These are phyloP conservation scores for Polypedilum vanderplanki DNA, from an alignment of 1,140 invertebrate genomes.

Conservation along the genomic window DNA sequence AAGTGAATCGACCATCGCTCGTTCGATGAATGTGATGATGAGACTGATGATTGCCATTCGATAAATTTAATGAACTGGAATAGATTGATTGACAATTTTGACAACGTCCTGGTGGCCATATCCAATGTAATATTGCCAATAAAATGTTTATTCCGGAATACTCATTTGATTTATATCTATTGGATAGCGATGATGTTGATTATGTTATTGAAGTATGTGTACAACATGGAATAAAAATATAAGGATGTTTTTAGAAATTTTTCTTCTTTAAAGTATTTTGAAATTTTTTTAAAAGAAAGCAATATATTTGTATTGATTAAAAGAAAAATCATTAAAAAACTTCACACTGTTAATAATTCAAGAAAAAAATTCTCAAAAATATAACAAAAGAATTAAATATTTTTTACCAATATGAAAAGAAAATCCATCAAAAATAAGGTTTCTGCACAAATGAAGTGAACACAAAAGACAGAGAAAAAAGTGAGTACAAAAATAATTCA, in stretches of 20 bases:
- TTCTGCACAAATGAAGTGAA: background rate
- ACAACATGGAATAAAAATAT: slow-evolving; percentile 36
- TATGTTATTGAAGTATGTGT: too few species aligned
- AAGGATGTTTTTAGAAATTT: background rate
- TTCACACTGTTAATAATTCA: too few species aligned
- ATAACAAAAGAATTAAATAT: too few species aligned
- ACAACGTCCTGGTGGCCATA: slow-evolving; percentile 60
- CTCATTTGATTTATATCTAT: slow-evolving; percentile 85
- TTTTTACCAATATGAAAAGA: too few species aligned
- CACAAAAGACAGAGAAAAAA: background rate
- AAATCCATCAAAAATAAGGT: too few species aligned
- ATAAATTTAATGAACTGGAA: slow-evolving; percentile 37
- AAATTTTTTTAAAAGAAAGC: too few species aligned
- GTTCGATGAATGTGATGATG: slow-evolving; percentile 57
- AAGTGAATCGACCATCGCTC: slow-evolving; percentile 64
- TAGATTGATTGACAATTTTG: slow-evolving; percentile 45
- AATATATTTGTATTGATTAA: too few species aligned
- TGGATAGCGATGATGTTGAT: slow-evolving; percentile 29
- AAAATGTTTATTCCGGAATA: slow-evolving; percentile 82
- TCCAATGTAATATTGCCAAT: slow-evolving; percentile 54
- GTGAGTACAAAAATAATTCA: background rate
- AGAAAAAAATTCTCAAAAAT: too few species aligned
- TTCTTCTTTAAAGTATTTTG: too few species aligned
- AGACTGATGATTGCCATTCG: slow-evolving; percentile 32
- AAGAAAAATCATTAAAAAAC: too few species aligned